Percentiles rank a stretch among this genome's conserved stretches.
These are phyloP conservation scores for Phoebastria nigripes DNA, from an alignment of 2,797 vertebrate species.

Conservation along the genomic window DNA sequence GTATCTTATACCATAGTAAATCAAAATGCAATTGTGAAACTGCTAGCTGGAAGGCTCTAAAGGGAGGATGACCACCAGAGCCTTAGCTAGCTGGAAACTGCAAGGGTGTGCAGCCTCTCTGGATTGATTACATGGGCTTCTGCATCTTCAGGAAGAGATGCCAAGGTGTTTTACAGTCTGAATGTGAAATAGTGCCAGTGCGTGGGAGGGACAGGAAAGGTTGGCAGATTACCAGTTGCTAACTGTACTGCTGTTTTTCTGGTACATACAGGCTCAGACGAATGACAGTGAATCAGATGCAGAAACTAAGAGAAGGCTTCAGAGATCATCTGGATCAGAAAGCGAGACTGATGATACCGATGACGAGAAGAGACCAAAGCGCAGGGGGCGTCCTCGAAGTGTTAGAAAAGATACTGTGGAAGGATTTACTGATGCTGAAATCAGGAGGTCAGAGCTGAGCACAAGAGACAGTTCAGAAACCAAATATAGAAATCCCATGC, in stretches of 20 bases:
- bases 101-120: not conserved
- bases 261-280: constrained; percentile 82
- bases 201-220: not conserved
- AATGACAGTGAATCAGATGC: constrained; percentile 97
- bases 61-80: not conserved
- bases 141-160: not conserved
- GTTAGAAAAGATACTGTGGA: constrained; percentile 96
- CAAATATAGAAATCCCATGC: not conserved
- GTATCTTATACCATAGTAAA: not conserved
- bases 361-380: constrained; percentile 94
- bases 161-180: not conserved
- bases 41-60: not conserved
- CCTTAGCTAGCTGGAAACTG: not conserved
- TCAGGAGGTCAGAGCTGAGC: constrained; percentile 83
- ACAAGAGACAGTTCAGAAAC: not conserved
- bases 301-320: constrained; percentile 90
- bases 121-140: not conserved
- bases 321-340: constrained; percentile 91
- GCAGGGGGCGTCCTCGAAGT: constrained; percentile 87
- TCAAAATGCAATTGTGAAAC: not conserved
- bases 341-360: constrained; percentile 94
- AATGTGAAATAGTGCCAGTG: not conserved
- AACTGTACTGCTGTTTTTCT: not conserved
- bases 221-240: not conserved
- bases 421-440: constrained; percentile 95